These are phyloP conservation scores for Aptenodytes patagonicus DNA, from an alignment of 2,113 vertebrate genomes.

Conservation along the genomic window DNA sequence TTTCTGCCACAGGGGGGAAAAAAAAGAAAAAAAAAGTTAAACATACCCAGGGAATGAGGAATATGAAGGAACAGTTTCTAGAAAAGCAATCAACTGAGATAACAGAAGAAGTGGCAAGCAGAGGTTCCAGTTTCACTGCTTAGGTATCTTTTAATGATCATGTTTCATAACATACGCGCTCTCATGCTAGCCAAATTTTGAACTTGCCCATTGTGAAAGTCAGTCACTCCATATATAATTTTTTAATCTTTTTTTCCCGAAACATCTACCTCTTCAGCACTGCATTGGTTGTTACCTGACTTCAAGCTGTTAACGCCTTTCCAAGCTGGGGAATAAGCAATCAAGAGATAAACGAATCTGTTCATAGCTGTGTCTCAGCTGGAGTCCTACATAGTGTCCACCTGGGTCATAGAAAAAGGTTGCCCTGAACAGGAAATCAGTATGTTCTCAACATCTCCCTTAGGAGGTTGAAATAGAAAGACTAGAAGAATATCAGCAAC, in stretches of 20 bases:
- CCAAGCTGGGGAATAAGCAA: neutral
- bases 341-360: neutral
- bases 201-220: neutral
- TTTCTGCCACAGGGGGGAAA: neutral
- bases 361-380: neutral
- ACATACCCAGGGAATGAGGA: neutral
- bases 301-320: neutral
- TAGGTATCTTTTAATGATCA: neutral
- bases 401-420: neutral
- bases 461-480: neutral
- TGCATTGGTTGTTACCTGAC: neutral
- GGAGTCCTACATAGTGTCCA: neutral
- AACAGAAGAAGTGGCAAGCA: neutral
- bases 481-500: neutral
- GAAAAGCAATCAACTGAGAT: neutral
- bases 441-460: neutral
- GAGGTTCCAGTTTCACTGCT: neutral
- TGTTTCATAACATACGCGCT: fast-evolving
- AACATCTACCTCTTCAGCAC: neutral
- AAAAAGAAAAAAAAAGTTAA: neutral
- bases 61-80: neutral
- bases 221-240: neutral
- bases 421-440: neutral
- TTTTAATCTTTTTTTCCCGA: neutral
- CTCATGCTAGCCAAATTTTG: neutral